A percentile compares a stretch with the other conserved stretches of the same genome.
These are phyloP conservation scores for Drosophila cognata DNA, from an alignment of 2,888 invertebrate genomes.

Conservation along the genomic window DNA sequence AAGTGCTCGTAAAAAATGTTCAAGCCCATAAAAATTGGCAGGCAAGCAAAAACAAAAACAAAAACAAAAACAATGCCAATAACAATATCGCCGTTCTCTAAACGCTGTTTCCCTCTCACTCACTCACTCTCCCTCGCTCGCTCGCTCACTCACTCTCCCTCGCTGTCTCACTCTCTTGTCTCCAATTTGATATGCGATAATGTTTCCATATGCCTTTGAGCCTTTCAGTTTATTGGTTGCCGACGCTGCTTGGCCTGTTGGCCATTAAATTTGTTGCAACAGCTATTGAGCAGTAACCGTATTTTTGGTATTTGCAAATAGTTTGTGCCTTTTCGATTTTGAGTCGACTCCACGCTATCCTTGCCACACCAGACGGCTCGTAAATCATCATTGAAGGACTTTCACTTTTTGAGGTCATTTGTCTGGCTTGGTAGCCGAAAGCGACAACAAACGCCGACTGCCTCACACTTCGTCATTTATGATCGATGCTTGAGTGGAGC, in stretches of 20 bases:
- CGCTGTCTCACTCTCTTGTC: background rate
- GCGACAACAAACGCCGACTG: background rate
- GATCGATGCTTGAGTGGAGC: constrained; percentile 64
- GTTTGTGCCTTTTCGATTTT: constrained; percentile 40
- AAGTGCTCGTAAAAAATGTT: constrained; percentile 81
- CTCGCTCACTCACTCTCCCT: background rate
- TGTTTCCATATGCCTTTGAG: constrained; percentile 57
- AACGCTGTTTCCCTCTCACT: constrained; percentile 9
- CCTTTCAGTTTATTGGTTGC: constrained; percentile 54
- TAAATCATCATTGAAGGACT: constrained; percentile 54
- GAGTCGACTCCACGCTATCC: constrained; percentile 20
- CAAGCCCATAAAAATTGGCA: constrained; percentile 59
- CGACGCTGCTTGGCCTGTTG: constrained; percentile 13
- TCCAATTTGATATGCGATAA: constrained; percentile 62
- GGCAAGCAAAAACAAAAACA: constrained; percentile 15
- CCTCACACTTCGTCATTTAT: constrained; percentile 65
- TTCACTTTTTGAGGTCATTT: constrained; percentile 60
- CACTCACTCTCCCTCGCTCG: background rate
- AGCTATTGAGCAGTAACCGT: constrained; percentile 7
- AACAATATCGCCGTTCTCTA: constrained; percentile 19
- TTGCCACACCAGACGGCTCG: constrained; percentile 5
- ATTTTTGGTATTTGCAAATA: constrained; percentile 51
- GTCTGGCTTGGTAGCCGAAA: constrained; percentile 60
- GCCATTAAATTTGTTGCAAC: constrained; percentile 23
- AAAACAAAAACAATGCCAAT: background rate